Evolutionary conservation across 2,113 vertebrate species (phyloP).

Genomic region (Gopherus flavomarginatus): DNA sequence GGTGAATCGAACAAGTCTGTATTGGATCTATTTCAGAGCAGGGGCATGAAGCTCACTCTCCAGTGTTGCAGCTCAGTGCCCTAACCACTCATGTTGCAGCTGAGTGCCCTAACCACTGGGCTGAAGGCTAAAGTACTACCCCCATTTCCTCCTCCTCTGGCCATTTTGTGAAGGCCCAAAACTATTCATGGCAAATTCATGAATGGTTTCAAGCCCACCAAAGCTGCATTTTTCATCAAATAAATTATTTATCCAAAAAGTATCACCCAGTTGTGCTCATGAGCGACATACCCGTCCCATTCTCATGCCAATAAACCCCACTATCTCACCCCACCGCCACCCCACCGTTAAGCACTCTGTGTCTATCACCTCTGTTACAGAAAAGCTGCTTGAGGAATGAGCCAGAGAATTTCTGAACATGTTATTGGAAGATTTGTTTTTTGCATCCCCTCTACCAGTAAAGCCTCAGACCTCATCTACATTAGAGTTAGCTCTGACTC

Average conservation of each 20-base stretch:
- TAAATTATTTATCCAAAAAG: not conserved
- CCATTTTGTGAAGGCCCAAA: not conserved
- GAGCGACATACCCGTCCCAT: not conserved
- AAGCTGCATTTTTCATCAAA: not conserved
- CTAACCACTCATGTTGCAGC: not conserved
- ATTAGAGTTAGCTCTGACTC: conserved; percentile 17
- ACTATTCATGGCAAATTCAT: not conserved
- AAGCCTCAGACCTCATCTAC: not conserved
- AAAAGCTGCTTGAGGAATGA: conserved; percentile 2
- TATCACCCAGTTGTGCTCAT: not conserved
- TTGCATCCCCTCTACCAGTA: not conserved
- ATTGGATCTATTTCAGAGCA: not conserved
- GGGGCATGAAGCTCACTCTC: not conserved
- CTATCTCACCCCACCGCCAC: not conserved
- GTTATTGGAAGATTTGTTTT: not conserved
- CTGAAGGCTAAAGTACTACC: not conserved
- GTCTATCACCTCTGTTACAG: not conserved
- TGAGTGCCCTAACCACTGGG: not conserved
- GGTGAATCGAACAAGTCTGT: not conserved
- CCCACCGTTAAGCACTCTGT: not conserved
- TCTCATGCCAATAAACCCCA: not conserved
- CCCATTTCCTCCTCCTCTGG: not conserved
- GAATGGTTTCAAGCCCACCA: not conserved
- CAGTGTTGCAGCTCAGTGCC: not conserved
- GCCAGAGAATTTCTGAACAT: conserved; percentile 45